These are phyloP conservation scores for Lepidonotus clava DNA, from an alignment of 2,888 invertebrate species.

Conservation along the genomic window DNA sequence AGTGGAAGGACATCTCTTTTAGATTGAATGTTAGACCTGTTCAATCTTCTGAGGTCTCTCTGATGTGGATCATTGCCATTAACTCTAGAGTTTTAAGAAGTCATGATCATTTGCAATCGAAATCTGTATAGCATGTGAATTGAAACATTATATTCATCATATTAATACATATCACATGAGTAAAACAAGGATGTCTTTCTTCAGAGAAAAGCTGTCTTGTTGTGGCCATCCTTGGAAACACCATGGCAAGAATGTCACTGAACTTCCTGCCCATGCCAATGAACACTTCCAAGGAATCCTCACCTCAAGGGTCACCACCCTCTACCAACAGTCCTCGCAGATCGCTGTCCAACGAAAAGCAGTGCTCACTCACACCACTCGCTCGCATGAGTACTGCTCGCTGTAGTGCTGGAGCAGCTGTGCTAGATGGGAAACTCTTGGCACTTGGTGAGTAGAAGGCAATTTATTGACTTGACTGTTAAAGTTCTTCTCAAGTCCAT, in stretches of 20 bases:
- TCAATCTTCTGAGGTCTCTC: too few species aligned
- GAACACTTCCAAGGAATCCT: slow-evolving; percentile 32
- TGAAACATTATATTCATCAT: too few species aligned
- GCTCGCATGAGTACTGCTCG: slow-evolving; percentile 84
- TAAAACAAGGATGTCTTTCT: background rate
- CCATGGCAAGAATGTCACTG: slow-evolving; percentile 84
- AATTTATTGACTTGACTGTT: too few species aligned
- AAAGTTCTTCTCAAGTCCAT: too few species aligned
- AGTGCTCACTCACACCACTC: slow-evolving; percentile 54
- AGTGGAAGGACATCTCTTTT: too few species aligned
- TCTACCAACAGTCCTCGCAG: slow-evolving; percentile 70
- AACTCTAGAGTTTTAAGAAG: too few species aligned
- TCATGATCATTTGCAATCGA: too few species aligned
- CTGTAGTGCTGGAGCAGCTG: slow-evolving; percentile 89
- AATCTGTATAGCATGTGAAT: too few species aligned
- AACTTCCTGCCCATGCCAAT: slow-evolving; percentile 70
- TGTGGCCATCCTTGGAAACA: slow-evolving; percentile 85
- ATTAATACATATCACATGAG: background rate
- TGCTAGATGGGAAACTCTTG: slow-evolving; percentile 86
- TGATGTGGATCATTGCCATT: too few species aligned
- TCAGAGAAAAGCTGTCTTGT: slow-evolving; percentile 81
- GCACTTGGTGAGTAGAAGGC: slow-evolving; percentile 88
- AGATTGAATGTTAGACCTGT: too few species aligned
- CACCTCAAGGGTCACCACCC: slow-evolving; percentile 70
- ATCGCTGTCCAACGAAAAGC: slow-evolving; percentile 62